These are phyloP conservation scores for Buphagus erythrorhynchus DNA, from an alignment of 2,797 vertebrate genomes.

Conservation along the genomic window DNA sequence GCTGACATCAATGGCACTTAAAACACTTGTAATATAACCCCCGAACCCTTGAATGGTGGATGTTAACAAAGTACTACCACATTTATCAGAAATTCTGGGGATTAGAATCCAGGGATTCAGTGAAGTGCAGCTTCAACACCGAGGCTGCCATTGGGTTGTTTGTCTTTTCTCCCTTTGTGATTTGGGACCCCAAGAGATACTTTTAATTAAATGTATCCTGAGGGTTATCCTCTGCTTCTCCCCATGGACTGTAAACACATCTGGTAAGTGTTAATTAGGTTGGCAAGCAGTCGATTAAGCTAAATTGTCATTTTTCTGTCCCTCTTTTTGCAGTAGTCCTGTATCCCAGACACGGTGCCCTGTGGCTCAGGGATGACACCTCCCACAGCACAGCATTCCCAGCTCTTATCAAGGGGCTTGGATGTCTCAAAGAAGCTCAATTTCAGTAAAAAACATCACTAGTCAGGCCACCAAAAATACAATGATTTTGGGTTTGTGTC, in stretches of 20 bases:
- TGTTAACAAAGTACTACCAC: background rate
- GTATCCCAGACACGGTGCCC: background rate
- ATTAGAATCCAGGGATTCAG: background rate
- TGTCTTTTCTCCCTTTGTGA: background rate
- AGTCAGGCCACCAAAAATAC: background rate
- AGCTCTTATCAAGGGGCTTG: fast-evolving
- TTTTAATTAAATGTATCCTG: slow-evolving; percentile 27
- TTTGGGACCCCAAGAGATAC: slow-evolving; percentile 17
- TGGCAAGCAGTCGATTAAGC: background rate
- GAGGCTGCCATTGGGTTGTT: background rate
- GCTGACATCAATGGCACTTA: background rate
- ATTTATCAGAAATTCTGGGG: background rate
- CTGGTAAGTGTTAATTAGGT: slow-evolving; percentile 28
- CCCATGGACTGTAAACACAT: background rate
- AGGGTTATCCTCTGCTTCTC: slow-evolving; percentile 14
- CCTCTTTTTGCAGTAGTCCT: background rate
- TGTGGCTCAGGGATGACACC: background rate
- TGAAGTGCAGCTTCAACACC: background rate
- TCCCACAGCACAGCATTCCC: background rate
- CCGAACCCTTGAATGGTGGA: background rate
- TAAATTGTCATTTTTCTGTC: background rate
- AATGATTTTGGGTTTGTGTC: background rate
- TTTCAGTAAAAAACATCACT: background rate
- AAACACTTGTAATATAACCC: background rate
- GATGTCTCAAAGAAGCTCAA: background rate